These are phyloP conservation scores for Aurelia sp. DNA, from an alignment of 30 jellyfish, hydroid and myxozoan species.

Conservation along the genomic window DNA sequence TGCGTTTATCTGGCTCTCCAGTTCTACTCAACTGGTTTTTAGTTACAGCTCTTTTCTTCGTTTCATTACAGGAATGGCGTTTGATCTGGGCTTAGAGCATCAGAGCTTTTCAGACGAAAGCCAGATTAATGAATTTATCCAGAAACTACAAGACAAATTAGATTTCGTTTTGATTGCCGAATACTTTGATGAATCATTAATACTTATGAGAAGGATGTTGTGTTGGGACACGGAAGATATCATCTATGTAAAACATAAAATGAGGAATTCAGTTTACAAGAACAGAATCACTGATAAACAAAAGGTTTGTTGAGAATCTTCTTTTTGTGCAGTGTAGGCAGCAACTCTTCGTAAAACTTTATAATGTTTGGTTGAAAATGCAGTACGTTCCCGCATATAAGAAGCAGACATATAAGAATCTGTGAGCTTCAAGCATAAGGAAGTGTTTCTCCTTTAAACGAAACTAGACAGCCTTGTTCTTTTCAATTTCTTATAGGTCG, in stretches of 20 bases:
- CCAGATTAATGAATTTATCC: constrained; percentile 33
- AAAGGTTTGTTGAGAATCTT: constrained; percentile 32
- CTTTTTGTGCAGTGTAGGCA: too few relatives aligned
- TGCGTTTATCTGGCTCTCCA: too few relatives aligned
- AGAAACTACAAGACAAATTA: constrained; percentile 50
- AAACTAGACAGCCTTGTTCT: too few relatives aligned
- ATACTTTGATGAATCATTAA: constrained; percentile 88
- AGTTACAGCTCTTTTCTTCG: too few relatives aligned
- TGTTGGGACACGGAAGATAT: constrained; percentile 95
- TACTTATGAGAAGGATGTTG: constrained; percentile 74
- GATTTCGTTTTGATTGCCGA: constrained; percentile 81
- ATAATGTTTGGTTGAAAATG: too few relatives aligned
- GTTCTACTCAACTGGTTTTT: too few relatives aligned
- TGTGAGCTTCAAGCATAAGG: too few relatives aligned
- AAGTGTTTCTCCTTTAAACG: too few relatives aligned
- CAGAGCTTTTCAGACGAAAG: constrained; percentile 45
- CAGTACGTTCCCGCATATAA: too few relatives aligned
- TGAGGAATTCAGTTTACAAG: constrained; percentile 29
- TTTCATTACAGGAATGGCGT: constrained; percentile 61
- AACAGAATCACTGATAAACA: constrained; percentile 33
- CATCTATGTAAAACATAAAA: constrained; percentile 64
- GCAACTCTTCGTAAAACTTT: too few relatives aligned
- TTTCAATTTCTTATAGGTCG: too few relatives aligned
- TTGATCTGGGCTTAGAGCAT: constrained; percentile 80
- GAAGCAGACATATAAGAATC: too few relatives aligned